These are phyloP conservation scores for Prionchulus punctatus DNA, from an alignment of 2,888 invertebrate species.

Conservation along the genomic window DNA sequence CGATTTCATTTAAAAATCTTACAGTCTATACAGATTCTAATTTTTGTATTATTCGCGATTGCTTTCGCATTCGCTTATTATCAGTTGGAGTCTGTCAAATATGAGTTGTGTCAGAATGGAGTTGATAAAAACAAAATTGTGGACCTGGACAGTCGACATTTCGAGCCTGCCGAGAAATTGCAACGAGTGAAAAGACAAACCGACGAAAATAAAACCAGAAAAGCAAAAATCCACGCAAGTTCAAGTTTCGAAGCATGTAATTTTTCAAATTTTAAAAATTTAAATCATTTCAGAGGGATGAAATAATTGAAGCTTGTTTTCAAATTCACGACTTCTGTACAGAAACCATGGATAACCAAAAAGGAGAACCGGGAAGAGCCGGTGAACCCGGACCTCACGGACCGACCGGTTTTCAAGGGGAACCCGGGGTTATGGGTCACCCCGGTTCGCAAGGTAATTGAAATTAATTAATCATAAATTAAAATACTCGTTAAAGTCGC, in stretches of 20 bases:
- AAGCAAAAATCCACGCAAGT: neutral
- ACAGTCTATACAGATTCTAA: neutral
- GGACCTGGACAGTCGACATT: too few relatives aligned
- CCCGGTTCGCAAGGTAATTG: neutral
- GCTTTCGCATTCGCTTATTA: neutral
- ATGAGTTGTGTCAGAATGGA: too few relatives aligned
- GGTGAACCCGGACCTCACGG: conserved; percentile 18
- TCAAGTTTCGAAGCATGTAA: neutral
- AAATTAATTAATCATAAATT: neutral
- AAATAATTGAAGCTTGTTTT: conserved; percentile 24
- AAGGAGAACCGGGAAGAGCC: conserved; percentile 16
- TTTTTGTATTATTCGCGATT: neutral
- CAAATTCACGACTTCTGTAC: conserved; percentile 27
- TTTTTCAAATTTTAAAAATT: too few relatives aligned
- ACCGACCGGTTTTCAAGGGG: conserved; percentile 15
- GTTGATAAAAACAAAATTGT: too few relatives aligned
- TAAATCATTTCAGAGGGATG: conserved; percentile 4
- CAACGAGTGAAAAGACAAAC: too few relatives aligned
- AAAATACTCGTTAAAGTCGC: neutral
- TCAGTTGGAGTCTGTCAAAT: neutral
- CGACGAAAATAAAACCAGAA: too few relatives aligned
- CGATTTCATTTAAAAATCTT: neutral
- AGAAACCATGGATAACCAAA: conserved; percentile 15
- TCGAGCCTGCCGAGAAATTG: too few relatives aligned
- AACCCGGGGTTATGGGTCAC: neutral